Evolutionary conservation across 35 echinoderm and acorn worm species (phyloP).

Genomic region (Patiria miniata): DNA sequence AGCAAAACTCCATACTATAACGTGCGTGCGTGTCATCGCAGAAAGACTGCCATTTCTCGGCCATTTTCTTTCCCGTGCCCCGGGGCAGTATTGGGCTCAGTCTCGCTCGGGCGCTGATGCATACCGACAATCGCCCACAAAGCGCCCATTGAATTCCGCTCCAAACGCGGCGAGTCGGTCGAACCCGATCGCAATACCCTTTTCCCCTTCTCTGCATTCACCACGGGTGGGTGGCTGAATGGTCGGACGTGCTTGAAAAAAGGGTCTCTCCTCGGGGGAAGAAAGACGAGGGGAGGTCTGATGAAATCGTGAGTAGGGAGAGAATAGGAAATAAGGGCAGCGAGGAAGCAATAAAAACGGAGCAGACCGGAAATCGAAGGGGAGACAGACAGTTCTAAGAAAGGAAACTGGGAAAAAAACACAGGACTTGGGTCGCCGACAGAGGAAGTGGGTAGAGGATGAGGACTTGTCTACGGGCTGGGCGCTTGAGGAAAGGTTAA

Average conservation of each 20-base stretch:
- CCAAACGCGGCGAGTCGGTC: not conserved
- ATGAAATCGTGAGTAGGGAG: not conserved
- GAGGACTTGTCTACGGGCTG: not conserved
- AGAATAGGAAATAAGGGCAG: not conserved
- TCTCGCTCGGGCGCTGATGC: constrained; percentile 15
- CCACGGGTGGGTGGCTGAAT: not conserved
- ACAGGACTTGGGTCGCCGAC: not conserved
- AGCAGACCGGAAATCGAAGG: not conserved
- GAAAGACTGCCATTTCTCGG: too few species aligned
- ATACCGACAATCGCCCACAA: constrained; percentile 11
- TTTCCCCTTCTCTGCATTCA: not conserved
- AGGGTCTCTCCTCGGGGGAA: not conserved
- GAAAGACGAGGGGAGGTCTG: not conserved
- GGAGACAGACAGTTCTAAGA: not conserved
- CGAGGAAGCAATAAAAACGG: not conserved
- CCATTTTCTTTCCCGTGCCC: too few species aligned
- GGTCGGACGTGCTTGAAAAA: constrained; percentile 13
- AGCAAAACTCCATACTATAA: too few species aligned
- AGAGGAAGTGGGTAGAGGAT: not conserved
- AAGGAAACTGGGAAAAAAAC: not conserved
- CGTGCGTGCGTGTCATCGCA: too few species aligned
- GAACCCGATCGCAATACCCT: not conserved
- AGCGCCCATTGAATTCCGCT: constrained; percentile 12
- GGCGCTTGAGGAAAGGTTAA: not conserved
- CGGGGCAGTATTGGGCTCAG: not conserved